A percentile compares a stretch with the other conserved stretches of the same genome.
Conservation (phyloP, 2,888 invertebrate species). For the Heteromyza rotundicornis region DNA sequence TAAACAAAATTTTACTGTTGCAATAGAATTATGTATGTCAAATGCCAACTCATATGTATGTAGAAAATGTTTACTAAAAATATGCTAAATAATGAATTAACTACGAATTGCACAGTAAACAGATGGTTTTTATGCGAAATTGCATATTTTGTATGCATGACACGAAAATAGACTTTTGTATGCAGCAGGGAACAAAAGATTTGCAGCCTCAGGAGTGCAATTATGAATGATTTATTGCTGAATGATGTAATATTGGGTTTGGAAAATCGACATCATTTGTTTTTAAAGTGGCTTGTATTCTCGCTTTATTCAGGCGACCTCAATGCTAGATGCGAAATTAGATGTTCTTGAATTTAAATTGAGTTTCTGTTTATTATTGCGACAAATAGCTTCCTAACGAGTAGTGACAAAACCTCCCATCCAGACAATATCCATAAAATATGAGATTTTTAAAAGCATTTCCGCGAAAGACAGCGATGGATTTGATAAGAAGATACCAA, state of each 20-base stretch:
- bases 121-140: neutral
- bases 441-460: too few relatives aligned
- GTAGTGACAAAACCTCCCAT: too few relatives aligned
- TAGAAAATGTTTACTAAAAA: constrained; percentile 21
- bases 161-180: neutral
- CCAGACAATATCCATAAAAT: too few relatives aligned
- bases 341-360: too few relatives aligned
- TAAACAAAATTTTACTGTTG: neutral
- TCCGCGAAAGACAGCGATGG: too few relatives aligned
- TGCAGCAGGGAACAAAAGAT: neutral
- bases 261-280: neutral
- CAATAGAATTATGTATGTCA: neutral
- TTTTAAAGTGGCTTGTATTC: too few relatives aligned
- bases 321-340: too few relatives aligned
- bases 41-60: neutral
- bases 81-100: neutral
- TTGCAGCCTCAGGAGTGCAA: constrained; percentile 33
- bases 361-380: too few relatives aligned
- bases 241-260: neutral
- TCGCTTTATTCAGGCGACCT: too few relatives aligned
- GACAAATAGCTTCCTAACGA: too few relatives aligned
- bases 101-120: too few relatives aligned
- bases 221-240: constrained; percentile 25
- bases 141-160: neutral
- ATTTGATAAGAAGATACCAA: too few relatives aligned